Evolutionary conservation across 2,888 invertebrate species (phyloP), one percentile per base, ranked within the genome.

Genomic region (Sinodicranocentrus sp.): DNA sequence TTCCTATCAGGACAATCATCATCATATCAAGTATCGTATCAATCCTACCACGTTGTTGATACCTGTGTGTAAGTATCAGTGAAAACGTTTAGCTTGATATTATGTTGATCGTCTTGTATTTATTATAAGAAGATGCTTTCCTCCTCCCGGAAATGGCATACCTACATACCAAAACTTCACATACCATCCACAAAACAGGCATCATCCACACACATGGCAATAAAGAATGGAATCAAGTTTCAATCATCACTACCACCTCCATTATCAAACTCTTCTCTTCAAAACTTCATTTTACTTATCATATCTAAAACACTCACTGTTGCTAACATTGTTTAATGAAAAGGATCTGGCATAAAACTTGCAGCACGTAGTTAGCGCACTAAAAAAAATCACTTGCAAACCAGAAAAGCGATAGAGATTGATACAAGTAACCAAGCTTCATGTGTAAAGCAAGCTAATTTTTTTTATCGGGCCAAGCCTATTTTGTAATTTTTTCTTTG

Each of bases 61-160:
- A 52, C 65, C 33, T 17, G 28, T 33, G 23, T 28, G 61, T 70
- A 78, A 48, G 61, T 70, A 78, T 61, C 61, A 52, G 57, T 43
- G 43, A 23, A 52, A 70, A 63, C 63, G 71, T 59, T 59, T 48
- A 23, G 5, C 21, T 28, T 44, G 44, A 25, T 57, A 19, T 44
- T 26, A 44, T 54, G 63, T 17, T 28, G 39, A 72, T 57, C 33
- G 44, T 43, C n/a, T n/a, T n/a, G n/a, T n/a, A n/a, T n/a, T n/a
- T n/a, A n/a, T n/a, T n/a, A n/a, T n/a, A n/a, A 59, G 39, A 61
- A 79, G 71, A 48, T 61, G 61, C 33, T 17, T n/a, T 65, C 19
- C 44, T 23, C 63, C 82, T 82, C 82, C 82, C 82, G 82, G 82
- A 82, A 82, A 82, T 75, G 82, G 33, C 68, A 82, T 75, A 71